Conservation (phyloP, 1,140 invertebrate genomes). For the Anastrepha ludens region DNA sequence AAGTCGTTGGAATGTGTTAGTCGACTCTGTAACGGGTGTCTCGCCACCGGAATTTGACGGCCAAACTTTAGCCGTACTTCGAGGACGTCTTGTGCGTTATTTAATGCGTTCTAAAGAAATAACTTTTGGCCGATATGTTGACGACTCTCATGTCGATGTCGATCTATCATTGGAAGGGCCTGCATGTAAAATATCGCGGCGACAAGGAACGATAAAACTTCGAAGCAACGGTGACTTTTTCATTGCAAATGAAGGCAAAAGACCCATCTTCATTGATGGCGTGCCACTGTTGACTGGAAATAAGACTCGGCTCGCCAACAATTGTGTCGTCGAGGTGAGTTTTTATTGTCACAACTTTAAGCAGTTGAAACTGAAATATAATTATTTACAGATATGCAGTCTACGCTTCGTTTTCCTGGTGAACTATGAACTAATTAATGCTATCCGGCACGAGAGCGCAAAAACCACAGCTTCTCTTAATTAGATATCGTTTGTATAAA, state of each 20-base stretch:
- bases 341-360: background rate
- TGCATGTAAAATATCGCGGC: conserved; percentile 87
- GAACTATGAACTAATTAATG: conserved; percentile 92
- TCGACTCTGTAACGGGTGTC: conserved; percentile 89
- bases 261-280: conserved; percentile 95
- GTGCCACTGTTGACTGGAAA: conserved; percentile 89
- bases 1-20: conserved; percentile 93
- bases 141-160: conserved; percentile 93
- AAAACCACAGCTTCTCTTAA: conserved; percentile 78
- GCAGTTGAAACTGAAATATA: conserved; percentile 42
- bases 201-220: conserved; percentile 92
- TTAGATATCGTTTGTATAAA: conserved; percentile 54
- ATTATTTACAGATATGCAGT: conserved; percentile 84
- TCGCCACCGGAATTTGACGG: conserved; percentile 90
- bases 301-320: conserved; percentile 92
- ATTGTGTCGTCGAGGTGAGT: conserved; percentile 93
- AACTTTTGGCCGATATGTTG: conserved; percentile 91
- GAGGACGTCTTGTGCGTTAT: conserved; percentile 93
- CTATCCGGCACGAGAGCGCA: conserved; percentile 87
- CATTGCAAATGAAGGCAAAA: conserved; percentile 94
- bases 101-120: conserved; percentile 97
- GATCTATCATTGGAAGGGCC: conserved; percentile 95
- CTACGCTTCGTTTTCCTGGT: conserved; percentile 94
- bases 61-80: conserved; percentile 93
- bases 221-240: conserved; percentile 95